Percentiles rank a stretch among this genome's conserved stretches.
Evolutionary conservation across 2,113 vertebrate genomes (phyloP).

Genomic region (Neopipo cinnamomea): DNA sequence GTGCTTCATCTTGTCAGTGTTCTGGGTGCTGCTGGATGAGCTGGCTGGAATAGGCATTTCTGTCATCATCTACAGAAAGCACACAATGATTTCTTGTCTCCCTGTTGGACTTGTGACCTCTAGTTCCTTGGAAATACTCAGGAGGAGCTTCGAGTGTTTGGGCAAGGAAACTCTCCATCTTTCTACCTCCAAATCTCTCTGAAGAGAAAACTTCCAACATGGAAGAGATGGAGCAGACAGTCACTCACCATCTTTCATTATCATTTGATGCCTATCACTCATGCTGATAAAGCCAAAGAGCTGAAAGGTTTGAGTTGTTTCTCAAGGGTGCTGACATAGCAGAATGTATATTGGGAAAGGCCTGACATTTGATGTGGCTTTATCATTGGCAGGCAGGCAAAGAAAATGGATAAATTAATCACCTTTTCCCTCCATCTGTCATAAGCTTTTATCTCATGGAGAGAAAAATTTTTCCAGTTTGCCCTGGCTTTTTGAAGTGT

Average conservation of each 20-base stretch:
- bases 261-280: slow-evolving; percentile 3
- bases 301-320: slow-evolving; percentile 8
- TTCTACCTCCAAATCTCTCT: background rate
- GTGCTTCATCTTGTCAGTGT: background rate
- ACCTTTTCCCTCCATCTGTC: slow-evolving; percentile 25
- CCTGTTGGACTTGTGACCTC: background rate
- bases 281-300: background rate
- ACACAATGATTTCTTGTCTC: background rate
- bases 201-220: background rate
- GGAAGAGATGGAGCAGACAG: background rate
- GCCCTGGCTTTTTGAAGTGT: slow-evolving; percentile 35
- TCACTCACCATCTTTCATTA: background rate
- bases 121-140: background rate
- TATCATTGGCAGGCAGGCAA: slow-evolving; percentile 15
- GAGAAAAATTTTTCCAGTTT: slow-evolving; percentile 29
- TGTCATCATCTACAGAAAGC: background rate
- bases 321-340: background rate
- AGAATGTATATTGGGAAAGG: background rate
- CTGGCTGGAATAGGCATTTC: background rate
- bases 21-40: background rate
- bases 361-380: slow-evolving; percentile 7
- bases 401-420: slow-evolving; percentile 33
- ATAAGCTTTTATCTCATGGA: background rate
- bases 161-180: background rate
- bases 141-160: background rate